A percentile compares a stretch with the other conserved stretches of the same genome.
These are phyloP conservation scores for Hermetia illucens DNA, from an alignment of 1,140 invertebrate genomes.

Conservation along the genomic window DNA sequence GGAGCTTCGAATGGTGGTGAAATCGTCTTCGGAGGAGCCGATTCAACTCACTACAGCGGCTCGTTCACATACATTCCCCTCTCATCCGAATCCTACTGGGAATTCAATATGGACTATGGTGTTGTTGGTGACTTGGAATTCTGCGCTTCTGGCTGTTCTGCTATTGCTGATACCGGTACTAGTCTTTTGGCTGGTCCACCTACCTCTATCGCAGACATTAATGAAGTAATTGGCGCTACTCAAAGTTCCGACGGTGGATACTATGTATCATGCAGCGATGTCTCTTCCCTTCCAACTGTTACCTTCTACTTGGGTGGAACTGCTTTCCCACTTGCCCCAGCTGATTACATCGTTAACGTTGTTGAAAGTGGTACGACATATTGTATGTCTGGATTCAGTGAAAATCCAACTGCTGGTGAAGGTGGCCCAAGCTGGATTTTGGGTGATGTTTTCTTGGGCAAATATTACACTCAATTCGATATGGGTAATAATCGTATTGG, in stretches of 20 bases:
- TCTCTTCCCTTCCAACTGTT: conserved; percentile 9
- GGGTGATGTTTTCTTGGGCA: conserved; percentile 50
- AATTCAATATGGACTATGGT: conserved; percentile 20
- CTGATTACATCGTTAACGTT: conserved; percentile 10
- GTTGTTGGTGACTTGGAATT: conserved; percentile 13
- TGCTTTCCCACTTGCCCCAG: conserved; percentile 11
- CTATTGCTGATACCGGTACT: conserved; percentile 67
- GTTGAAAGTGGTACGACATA: background rate
- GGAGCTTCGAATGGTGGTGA: conserved; percentile 13
- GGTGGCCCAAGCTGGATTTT: background rate
- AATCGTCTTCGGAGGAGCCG: conserved; percentile 23
- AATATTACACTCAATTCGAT: conserved; percentile 60
- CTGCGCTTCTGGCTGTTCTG: conserved; percentile 38
- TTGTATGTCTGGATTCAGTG: background rate
- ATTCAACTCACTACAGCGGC: conserved; percentile 15
- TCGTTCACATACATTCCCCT: conserved; percentile 24
- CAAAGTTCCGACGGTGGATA: too few relatives aligned
- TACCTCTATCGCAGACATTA: conserved; percentile 9
- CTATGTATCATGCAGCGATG: conserved; percentile 10
- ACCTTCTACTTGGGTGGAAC: conserved; percentile 14
- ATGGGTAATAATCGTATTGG: conserved; percentile 51
- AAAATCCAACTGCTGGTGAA: background rate
- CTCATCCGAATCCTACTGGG: conserved; percentile 25
- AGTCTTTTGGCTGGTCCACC: conserved; percentile 54
- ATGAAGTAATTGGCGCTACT: too few relatives aligned